Evolutionary conservation across 2,888 invertebrate genomes (phyloP), one percentile per base, ranked within the genome.

Genomic region (Psococerastis gibbosa): DNA sequence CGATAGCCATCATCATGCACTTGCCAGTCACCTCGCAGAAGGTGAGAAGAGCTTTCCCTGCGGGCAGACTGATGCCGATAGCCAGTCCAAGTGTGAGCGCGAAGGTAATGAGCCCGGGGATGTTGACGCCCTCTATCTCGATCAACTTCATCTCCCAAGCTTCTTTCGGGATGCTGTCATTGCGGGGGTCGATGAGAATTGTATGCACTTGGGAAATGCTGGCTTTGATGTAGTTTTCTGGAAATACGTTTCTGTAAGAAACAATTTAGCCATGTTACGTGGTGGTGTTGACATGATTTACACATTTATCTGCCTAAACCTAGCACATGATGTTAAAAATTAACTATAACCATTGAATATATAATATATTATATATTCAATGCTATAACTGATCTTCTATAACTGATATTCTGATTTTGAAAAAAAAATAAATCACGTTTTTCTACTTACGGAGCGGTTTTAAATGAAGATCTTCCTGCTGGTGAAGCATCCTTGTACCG

Each of bases 31-130:
- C 62, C 16, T 63, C 60, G 55, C 74, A 73, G 55, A 74, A 73
- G 45, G 71, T 67, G 18, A 70, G 61, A 68, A 73, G 70, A 18
- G 69, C 54, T 49, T 64, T 62, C 9, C 66, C 71, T 45, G 62
- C 60, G 2, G 63, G 59, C 5, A 70, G 70, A 57, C 71, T 62
- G 52, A 68, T 67, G 32, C 72, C 70, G 42, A 69, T 65, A 44
- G 70, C 57, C 33, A 73, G 62, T 6, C 73, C 72, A 53, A 73
- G 74, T 3, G 65, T 68, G 43, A 71, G 65, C 52, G 71, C 72
- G 55, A 74, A 73, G 17, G 68, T 64, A 46, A 73, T 71, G 55
- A 73, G 60, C 2, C 63, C 76, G 58, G 77, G 63, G 13, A 77
- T 73, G 55, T 77, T 76, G 46, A 72, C 73, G 34, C 75, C 75